Conservation (phyloP, 2,113 vertebrate genomes). For the Festucalex cinctus region DNA sequence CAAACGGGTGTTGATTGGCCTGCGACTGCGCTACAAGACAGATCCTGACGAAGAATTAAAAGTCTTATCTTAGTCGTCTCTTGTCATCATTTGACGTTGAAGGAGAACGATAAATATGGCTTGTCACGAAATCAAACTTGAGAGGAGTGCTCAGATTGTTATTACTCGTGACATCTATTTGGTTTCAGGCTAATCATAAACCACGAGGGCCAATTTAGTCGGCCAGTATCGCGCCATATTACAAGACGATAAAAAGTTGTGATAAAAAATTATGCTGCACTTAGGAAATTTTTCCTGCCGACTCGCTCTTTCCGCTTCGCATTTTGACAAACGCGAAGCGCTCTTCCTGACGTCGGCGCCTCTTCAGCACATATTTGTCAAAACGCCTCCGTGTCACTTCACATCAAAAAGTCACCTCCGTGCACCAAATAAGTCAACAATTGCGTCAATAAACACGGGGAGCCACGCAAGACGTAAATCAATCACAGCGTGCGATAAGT, state of each 20-base stretch:
- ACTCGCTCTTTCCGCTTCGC: neutral
- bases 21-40: neutral
- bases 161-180: constrained; percentile 40
- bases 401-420: constrained; percentile 50
- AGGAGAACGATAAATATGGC: neutral
- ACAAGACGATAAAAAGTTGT: constrained; percentile 33
- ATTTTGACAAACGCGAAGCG: neutral
- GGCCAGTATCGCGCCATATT: constrained; percentile 42
- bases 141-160: constrained; percentile 19
- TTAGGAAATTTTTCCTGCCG: neutral
- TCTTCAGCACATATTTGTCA: neutral
- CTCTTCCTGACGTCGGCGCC: neutral
- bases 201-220: constrained; percentile 32
- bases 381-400: neutral
- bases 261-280: neutral
- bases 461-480: constrained; percentile 76
- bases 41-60: neutral
- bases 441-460: constrained; percentile 78
- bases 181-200: constrained; percentile 61
- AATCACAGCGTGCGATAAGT: constrained; percentile 78
- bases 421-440: constrained; percentile 78
- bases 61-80: neutral
- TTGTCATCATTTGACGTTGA: neutral
- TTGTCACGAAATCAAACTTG: neutral
- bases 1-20: neutral